Base-by-base conservation (phyloP, 1,140 invertebrate genomes). In the Tetragnatha versicolor region DNA sequence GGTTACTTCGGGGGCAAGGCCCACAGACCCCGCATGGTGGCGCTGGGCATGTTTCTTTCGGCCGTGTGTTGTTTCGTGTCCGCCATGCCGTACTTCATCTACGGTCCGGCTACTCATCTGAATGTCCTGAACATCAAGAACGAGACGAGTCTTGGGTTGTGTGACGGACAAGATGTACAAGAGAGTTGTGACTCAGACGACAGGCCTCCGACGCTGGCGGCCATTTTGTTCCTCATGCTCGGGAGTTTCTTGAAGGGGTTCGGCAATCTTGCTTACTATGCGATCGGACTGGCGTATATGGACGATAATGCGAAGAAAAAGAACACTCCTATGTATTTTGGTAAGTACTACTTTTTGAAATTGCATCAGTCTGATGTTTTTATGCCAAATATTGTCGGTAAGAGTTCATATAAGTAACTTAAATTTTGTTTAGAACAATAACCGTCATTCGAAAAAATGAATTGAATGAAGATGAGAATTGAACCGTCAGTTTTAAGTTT, bases 11-110 rank as follows among this genome's bases (percentile, higher is more conserved):
- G 90, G 35, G 88, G 88, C 39, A 87, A 88, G 83, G 88, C 90
- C 29, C 91, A 93, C 84, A 85, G 91, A 79, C 91, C 92, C 14
- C 85, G 91, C 66, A 91, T 91, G 90, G 90, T 92, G 47, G 90
- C 90, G 17, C 87, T 88, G 81, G 92, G 92, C 20, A 88, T 92
- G 61, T 88, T 91, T 42, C 89, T 90, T 35, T 91, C 92, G 10
- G 90, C 91, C 0, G 60, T 90, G 0, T 92, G 91, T 10, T 91
- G 90, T 80, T 88, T 90, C 60, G 88, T 92, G 1, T 84, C 91
- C 17, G 89, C 89, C 0, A 81, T 91, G 53, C 91, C 91, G 0
- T 91, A 92, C 81, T 87, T 91, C 55, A 86, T 92, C 42, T 92
- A 91, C 81, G 91, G 91, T 0, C 82, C 86, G 9, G 89, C 27